Percentiles rank a stretch among this genome's conserved stretches.
Evolutionary conservation across 2,797 vertebrate species (phyloP).

Genomic region (Lophius americanus): DNA sequence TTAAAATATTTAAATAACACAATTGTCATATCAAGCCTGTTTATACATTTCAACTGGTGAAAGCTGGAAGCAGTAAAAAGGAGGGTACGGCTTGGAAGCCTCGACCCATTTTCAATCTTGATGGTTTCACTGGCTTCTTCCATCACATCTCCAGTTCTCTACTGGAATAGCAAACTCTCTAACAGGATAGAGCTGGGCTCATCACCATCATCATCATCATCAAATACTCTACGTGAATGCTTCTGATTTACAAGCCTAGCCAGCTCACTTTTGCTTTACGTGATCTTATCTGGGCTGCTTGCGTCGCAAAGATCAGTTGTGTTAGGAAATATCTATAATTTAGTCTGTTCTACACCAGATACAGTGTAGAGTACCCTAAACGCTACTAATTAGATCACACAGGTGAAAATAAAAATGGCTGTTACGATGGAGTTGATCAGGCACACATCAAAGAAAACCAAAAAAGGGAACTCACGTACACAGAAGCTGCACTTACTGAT

Average conservation of each 20-base stretch:
- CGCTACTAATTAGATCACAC: neutral
- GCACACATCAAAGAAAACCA: constrained; percentile 24
- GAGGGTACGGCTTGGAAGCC: constrained; percentile 25
- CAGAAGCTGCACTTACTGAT: constrained; percentile 10
- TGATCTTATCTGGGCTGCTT: neutral
- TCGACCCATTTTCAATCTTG: constrained; percentile 38
- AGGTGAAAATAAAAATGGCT: constrained; percentile 11
- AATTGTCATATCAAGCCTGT: constrained; percentile 18
- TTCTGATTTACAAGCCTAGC: constrained; percentile 3
- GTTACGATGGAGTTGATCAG: constrained; percentile 28
- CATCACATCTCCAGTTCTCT: constrained; percentile 17
- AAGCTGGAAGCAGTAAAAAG: constrained; percentile 37
- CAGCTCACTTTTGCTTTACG: constrained; percentile 5
- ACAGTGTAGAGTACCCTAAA: constrained; percentile 15
- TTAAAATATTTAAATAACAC: constrained; percentile 15
- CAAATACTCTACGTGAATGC: neutral
- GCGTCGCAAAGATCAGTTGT: constrained; percentile 2
- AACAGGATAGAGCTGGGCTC: neutral
- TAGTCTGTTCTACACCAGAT: constrained; percentile 2
- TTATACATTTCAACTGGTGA: constrained; percentile 19
- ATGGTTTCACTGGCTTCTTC: constrained; percentile 13
- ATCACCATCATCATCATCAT: no score
- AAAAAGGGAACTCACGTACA: neutral
- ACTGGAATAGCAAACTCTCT: constrained; percentile 10
- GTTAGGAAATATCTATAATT: constrained; percentile 7